phyloP scores from a whole-genome alignment of 2,797 vertebrate genomes.

The Amphiprion clarkii region DNA sequence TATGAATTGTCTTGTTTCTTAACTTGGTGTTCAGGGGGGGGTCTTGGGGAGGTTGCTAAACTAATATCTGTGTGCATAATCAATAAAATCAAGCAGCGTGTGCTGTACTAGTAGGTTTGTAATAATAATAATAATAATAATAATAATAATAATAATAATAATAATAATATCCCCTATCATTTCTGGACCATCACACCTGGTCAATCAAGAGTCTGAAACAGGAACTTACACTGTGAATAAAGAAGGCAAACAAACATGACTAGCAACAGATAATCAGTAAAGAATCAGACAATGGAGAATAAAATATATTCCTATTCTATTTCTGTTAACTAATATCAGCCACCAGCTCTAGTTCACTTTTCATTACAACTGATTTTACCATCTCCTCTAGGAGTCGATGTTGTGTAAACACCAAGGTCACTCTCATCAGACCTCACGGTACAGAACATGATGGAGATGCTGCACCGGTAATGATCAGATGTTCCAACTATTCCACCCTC shows the following conservation, averaged over 20 bases:
- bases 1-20: no score
- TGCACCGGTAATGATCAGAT: constrained; percentile 61
- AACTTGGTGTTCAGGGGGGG: neutral
- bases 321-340: constrained; percentile 39
- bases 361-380: neutral
- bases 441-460: constrained; percentile 3
- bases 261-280: constrained; percentile 38
- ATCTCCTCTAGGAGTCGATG: constrained; percentile 22
- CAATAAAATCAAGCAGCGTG: neutral
- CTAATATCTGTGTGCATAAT: neutral
- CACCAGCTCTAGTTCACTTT: constrained; percentile 8
- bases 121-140: no score
- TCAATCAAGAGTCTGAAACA: constrained; percentile 3
- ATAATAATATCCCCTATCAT: neutral
- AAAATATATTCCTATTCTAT: constrained; percentile 32
- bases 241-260: constrained; percentile 26
- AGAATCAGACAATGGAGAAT: constrained; percentile 12
- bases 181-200: neutral
- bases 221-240: constrained; percentile 20
- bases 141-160: no score
- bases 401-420: constrained; percentile 43
- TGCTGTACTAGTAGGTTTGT: neutral
- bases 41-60: no score
- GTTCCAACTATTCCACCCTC: constrained; percentile 30
- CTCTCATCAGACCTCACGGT: constrained; percentile 13